Conservation (phyloP, 2,888 invertebrate species). For the Globia sparganii region DNA sequence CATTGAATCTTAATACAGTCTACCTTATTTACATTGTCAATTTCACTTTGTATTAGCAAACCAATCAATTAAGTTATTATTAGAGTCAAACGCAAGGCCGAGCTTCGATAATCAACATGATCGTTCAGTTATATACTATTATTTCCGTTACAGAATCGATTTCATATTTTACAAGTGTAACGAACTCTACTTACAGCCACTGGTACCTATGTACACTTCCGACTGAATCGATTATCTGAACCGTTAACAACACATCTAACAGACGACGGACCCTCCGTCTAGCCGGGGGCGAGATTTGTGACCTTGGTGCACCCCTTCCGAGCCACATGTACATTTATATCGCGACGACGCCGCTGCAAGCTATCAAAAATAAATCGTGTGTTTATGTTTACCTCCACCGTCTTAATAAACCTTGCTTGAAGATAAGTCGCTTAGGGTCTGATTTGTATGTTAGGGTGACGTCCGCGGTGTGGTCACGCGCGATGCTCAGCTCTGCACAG, state of each 20-base stretch:
- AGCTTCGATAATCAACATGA: constrained; percentile 12
- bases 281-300: constrained; percentile 80
- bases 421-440: constrained; percentile 70
- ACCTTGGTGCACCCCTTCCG: constrained; percentile 79
- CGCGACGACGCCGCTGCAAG: constrained; percentile 10
- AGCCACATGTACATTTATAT: constrained; percentile 44
- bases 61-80: constrained; percentile 23
- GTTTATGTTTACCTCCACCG: constrained; percentile 64
- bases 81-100: constrained; percentile 38
- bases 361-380: constrained; percentile 55
- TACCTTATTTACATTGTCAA: constrained; percentile 26
- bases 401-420: constrained; percentile 65
- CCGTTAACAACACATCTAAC: constrained; percentile 67
- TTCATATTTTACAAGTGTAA: constrained; percentile 56
- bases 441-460: constrained; percentile 69
- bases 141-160: constrained; percentile 45
- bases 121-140: constrained; percentile 25
- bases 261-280: constrained; percentile 81
- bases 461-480: constrained; percentile 77
- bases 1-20: neutral
- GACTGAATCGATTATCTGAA: constrained; percentile 72
- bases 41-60: constrained; percentile 28
- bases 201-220: constrained; percentile 46
- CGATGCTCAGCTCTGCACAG: constrained; percentile 64
- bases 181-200: constrained; percentile 39